Evolutionary conservation across 2,113 vertebrate species (phyloP).

Genomic region (Pipra filicauda): DNA sequence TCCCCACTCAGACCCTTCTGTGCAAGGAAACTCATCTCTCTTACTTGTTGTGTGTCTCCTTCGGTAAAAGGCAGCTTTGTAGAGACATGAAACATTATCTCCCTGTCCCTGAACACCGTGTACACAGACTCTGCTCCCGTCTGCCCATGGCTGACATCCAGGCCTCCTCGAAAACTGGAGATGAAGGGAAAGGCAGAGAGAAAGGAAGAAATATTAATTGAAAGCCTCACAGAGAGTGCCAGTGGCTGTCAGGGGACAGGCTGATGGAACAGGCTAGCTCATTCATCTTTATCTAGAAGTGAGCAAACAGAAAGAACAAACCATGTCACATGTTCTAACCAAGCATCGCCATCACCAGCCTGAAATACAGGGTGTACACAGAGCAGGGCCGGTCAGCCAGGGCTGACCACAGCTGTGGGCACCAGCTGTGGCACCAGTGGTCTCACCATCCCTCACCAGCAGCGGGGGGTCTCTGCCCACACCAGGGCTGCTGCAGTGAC

Average conservation of each 20-base stretch:
- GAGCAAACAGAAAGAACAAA: neutral
- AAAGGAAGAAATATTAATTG: neutral
- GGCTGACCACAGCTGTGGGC: accelerated
- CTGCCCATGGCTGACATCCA: slow-evolving; percentile 93
- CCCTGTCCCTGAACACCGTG: slow-evolving; percentile 87
- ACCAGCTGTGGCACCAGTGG: accelerated
- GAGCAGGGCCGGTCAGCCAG: neutral
- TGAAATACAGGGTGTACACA: neutral
- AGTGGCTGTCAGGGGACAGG: neutral
- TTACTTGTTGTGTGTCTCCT: slow-evolving; percentile 91
- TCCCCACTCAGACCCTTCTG: neutral
- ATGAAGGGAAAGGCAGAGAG: neutral
- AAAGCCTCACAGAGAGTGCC: neutral
- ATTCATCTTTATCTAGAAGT: neutral
- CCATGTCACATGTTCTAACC: accelerated
- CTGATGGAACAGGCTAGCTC: neutral
- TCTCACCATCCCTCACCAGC: neutral
- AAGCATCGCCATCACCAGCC: neutral
- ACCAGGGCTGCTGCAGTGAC: accelerated
- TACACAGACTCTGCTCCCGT: slow-evolving; percentile 91
- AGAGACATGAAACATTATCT: slow-evolving; percentile 97
- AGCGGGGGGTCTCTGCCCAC: accelerated
- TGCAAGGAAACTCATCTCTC: neutral
- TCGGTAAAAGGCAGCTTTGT: slow-evolving; percentile 94
- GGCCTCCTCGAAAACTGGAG: slow-evolving; percentile 89